Percentiles rank a stretch among this genome's conserved stretches.
phyloP scores from a whole-genome alignment of 2,113 vertebrate species.

The Eclectus roratus region DNA sequence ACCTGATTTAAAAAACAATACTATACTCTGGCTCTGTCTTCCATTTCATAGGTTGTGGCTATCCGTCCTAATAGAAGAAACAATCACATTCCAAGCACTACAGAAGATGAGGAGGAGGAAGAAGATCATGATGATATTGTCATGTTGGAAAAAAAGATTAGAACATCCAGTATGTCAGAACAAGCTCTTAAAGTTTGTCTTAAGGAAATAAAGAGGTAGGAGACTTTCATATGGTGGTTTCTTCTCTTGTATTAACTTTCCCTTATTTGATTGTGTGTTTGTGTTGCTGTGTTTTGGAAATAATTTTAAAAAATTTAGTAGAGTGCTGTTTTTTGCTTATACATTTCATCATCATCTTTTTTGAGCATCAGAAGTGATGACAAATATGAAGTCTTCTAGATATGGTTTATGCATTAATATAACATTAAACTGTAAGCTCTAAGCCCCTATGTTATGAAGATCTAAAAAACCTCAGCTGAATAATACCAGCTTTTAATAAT shows the following conservation, averaged over 20 bases:
- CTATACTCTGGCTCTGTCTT: neutral
- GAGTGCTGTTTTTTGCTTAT: neutral
- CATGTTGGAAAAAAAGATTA: conserved; percentile 88
- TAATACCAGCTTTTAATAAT: neutral
- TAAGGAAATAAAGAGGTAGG: conserved; percentile 93
- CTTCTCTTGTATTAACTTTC: neutral
- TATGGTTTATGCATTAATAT: neutral
- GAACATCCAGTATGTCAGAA: conserved; percentile 88
- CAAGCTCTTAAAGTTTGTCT: conserved; percentile 89
- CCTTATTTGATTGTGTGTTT: neutral
- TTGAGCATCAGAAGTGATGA: neutral
- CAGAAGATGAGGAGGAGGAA: conserved; percentile 86
- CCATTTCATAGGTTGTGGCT: conserved; percentile 76
- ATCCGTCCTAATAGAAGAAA: conserved; percentile 82
- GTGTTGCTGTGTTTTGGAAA: neutral
- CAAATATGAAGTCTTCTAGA: neutral
- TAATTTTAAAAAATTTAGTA: neutral
- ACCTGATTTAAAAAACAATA: neutral
- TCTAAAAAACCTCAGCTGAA: neutral
- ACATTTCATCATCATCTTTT: neutral
- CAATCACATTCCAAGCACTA: conserved; percentile 73
- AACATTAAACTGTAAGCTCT: neutral
- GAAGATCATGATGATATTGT: conserved; percentile 89
- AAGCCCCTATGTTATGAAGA: neutral
- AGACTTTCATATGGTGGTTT: neutral